Base-by-base conservation (phyloP, 2,888 invertebrate species). In the Ellobium chinense region DNA sequence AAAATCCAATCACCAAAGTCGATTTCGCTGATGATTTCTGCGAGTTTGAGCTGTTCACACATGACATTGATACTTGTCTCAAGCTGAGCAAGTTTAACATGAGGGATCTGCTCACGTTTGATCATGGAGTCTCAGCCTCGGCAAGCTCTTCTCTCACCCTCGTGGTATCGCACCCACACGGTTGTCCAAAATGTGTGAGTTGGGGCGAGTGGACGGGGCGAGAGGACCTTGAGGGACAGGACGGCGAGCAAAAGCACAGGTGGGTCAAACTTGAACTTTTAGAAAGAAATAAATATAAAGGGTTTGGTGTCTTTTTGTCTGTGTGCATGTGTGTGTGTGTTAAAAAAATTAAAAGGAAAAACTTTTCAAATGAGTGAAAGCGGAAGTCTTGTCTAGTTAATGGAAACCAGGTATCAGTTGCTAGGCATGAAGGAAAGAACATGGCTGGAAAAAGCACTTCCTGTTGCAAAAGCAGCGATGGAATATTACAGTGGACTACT, bases 101-200 rank as follows among this genome's bases (percentile, higher is more conserved):
- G n/a, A 27, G 24, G 2, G 70, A 70, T 70, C 24, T 70, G 12
- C 1, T 70, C 9, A 70, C 70, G 1, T 31, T 34, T 27, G 58
- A 70, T 34, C 58, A 54, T 1, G 70, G 58, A 12, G 21, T 70
- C 1, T 5, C 29, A 12, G 9, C 56, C 12, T 31, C n/a, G 1
- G 14, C 0, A 7, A 58, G 34, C 12, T 21, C n/a, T n/a, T n/a
- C 24, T 56, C 34, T 36, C 7, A 56, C 70, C 21, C 2, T 70
- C 1, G 29, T 58, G 12, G 70, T 70, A 18, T 70, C 70, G n/a
- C 70, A 70, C 46, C 70, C 70, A 14, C 70, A 70, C 34, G 70
- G 70, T 9, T 70, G 56, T n/a, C 56, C 70, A 3, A 70, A 70
- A 58, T 70, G 70, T 34, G 58, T 70, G 14, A 70, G 58, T n/a